Base-by-base conservation (phyloP, 2,797 vertebrate species). In the Brachymystax lenok region DNA sequence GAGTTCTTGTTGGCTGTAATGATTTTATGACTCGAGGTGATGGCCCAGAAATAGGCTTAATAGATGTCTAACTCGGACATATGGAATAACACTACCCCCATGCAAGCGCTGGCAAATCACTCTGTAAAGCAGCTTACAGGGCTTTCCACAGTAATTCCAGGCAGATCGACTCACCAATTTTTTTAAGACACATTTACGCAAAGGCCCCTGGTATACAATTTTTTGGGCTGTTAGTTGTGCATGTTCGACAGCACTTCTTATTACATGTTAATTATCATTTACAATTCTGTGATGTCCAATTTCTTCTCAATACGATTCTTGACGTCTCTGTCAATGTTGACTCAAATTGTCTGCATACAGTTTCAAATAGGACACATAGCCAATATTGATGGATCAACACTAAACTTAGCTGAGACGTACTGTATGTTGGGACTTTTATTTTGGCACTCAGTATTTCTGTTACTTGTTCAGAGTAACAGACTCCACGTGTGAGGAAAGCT, bases 121-220 rank as follows among this genome's bases (percentile, higher is more conserved):
- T 74, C 79, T 81, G 78, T 66, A 85, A 87, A 85, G 72, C 80
- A 79, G 76, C 82, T 79, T 82, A 75, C 19, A 77, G 76, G 74
- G 82, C 72, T 81, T 77, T 79, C 78, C 75, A 83, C 68, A 50
- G 71, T 79, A 61, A 84, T 79, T 77, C 71, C 54, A 73, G 67
- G 72, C 71, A 78, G 61, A 75, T 77, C 66, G 51, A 74, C 83
- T 72, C n/a, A 52, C 61, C 46, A 52, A 64, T 69, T 79, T 71
- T 67, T 64, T 54, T 14, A 79, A 71, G 28, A 66, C 17, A 71
- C 67, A 35, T 79, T 79, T 72, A 71, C 28, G 24, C 68, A 52
- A 46, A 56, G 10, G 73, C 19, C 30, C 77, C 19, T 46, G 27
- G 30, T 40, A 73, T 71, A 78, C 71, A 79, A 59, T 76, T 13